Percentiles rank a stretch among this genome's conserved stretches.
Conservation (phyloP, 2,113 vertebrate species). For the Sorex araneus region DNA sequence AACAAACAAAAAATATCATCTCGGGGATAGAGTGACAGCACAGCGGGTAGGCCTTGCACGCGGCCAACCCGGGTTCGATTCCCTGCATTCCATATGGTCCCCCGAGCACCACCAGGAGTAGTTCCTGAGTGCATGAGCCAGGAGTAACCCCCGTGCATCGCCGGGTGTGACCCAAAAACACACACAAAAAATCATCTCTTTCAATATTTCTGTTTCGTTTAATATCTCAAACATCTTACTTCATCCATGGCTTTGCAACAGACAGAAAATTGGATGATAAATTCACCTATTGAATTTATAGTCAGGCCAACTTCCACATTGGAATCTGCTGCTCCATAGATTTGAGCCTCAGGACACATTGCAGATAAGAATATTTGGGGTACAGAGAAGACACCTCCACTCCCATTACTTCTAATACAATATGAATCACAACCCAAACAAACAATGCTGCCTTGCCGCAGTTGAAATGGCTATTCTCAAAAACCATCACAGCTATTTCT, state of each 20-base stretch:
- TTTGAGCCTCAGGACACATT: constrained; percentile 82
- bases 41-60: too few species aligned
- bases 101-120: too few species aligned
- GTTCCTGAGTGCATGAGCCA: too few species aligned
- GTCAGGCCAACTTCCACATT: constrained; percentile 77
- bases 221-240: constrained; percentile 14
- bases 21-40: too few species aligned
- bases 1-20: too few species aligned
- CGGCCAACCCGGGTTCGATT: too few species aligned
- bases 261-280: constrained; percentile 77
- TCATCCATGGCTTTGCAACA: too few species aligned
- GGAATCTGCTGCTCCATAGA: constrained; percentile 81
- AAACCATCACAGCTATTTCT: constrained; percentile 79
- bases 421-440: constrained; percentile 81
- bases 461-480: constrained; percentile 82
- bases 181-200: too few species aligned
- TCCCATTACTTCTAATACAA: constrained; percentile 70
- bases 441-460: constrained; percentile 79
- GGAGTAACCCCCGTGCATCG: too few species aligned
- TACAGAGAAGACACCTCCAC: constrained; percentile 72
- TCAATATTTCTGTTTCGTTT: constrained; percentile 62
- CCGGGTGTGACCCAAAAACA: too few species aligned
- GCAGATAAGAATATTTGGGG: constrained; percentile 83
- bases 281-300: constrained; percentile 70
- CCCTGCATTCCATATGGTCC: too few species aligned